phyloP scores from a whole-genome alignment of 2,797 vertebrate genomes.

The Echeneis naucrates region DNA sequence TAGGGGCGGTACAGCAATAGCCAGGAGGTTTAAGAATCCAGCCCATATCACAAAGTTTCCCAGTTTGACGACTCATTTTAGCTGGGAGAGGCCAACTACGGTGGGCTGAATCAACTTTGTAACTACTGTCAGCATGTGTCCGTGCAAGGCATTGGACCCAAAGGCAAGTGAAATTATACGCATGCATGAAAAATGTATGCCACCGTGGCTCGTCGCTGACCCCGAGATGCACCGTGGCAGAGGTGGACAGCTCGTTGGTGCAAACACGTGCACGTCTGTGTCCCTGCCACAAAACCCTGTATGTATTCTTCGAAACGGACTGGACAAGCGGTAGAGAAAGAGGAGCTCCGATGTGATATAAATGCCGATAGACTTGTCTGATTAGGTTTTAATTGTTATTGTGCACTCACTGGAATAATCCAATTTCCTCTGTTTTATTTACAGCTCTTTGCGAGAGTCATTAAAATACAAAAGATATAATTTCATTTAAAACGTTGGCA shows the following conservation, averaged over 20 bases:
- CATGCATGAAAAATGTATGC: constrained; percentile 25
- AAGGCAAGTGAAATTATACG: constrained; percentile 38
- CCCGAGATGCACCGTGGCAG: constrained; percentile 9
- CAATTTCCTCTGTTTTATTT: not conserved
- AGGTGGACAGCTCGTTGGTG: constrained; percentile 24
- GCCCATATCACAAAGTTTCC: constrained; percentile 34
- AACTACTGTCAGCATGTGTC: constrained; percentile 36
- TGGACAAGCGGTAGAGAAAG: not conserved
- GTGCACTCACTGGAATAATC: not conserved
- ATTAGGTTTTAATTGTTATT: not conserved
- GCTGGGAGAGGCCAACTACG: constrained; percentile 16
- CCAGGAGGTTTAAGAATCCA: constrained; percentile 39
- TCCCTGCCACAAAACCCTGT: constrained; percentile 8
- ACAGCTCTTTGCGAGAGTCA: not conserved
- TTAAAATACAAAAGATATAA: not conserved
- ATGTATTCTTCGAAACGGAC: not conserved
- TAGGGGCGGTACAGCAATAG: constrained; percentile 11
- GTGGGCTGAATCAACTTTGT: constrained; percentile 39
- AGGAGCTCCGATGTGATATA: not conserved
- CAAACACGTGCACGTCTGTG: not conserved
- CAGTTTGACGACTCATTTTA: constrained; percentile 43
- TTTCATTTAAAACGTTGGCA: not conserved
- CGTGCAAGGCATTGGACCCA: constrained; percentile 7
- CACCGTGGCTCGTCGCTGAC: constrained; percentile 14
- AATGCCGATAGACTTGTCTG: not conserved